Evolutionary conservation across 2,113 vertebrate species (phyloP).

Genomic region (Pterocles orientalis): DNA sequence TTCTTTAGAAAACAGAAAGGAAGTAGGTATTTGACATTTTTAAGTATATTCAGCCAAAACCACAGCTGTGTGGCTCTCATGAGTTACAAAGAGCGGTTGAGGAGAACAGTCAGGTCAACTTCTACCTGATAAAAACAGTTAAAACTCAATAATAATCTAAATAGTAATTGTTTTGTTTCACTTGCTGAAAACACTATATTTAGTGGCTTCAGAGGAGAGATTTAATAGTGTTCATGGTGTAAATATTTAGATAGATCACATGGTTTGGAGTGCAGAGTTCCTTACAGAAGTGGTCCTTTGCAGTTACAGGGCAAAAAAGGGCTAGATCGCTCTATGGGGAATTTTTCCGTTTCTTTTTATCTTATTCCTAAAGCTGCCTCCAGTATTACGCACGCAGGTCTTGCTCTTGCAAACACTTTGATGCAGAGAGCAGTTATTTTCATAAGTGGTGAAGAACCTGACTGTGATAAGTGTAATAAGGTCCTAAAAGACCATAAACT

Average conservation of each 20-base stretch:
- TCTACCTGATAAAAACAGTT: background rate
- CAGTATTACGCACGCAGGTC: background rate
- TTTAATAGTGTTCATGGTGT: background rate
- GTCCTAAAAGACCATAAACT: too few relatives aligned
- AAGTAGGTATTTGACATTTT: background rate
- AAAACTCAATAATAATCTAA: background rate
- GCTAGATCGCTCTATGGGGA: background rate
- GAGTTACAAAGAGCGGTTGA: background rate
- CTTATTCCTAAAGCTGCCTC: background rate
- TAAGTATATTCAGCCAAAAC: background rate
- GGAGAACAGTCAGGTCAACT: background rate
- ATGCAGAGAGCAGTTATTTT: background rate
- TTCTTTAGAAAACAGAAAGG: background rate
- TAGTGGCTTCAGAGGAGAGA: background rate
- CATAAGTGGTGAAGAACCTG: background rate
- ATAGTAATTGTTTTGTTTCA: background rate
- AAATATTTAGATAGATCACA: conserved; percentile 32
- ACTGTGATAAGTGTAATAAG: background rate
- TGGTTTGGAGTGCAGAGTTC: background rate
- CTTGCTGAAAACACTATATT: background rate
- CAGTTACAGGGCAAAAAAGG: background rate
- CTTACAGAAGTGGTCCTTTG: background rate
- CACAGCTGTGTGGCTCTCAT: background rate
- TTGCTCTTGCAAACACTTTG: background rate
- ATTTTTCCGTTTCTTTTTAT: background rate